Evolutionary conservation across 2,797 vertebrate genomes (phyloP).

Genomic region (Lagodon rhomboides): DNA sequence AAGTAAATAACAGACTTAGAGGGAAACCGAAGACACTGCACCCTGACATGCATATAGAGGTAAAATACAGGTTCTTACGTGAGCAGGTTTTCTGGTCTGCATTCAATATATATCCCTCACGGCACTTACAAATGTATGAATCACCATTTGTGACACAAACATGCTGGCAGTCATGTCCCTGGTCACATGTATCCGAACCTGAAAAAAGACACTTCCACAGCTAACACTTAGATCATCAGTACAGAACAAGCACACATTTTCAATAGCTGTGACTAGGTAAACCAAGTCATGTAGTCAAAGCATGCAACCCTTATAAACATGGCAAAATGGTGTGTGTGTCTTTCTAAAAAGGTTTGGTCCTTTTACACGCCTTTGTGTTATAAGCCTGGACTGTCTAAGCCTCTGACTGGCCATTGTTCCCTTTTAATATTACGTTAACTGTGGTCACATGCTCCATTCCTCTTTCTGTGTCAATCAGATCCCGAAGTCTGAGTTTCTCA

Average conservation of each 20-base stretch:
- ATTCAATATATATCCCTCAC: slow-evolving; percentile 75
- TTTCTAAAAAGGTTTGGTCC: too few relatives aligned
- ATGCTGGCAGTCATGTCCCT: slow-evolving; percentile 89
- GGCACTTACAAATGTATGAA: slow-evolving; percentile 87
- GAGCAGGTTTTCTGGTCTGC: slow-evolving; percentile 33
- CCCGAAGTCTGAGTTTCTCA: not conserved
- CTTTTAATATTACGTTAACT: not conserved
- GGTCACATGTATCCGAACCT: slow-evolving; percentile 82
- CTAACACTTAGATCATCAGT: slow-evolving; percentile 13
- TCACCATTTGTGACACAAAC: slow-evolving; percentile 84
- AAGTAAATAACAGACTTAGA: not conserved
- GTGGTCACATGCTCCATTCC: not conserved
- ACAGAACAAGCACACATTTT: not conserved
- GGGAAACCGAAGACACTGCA: not conserved
- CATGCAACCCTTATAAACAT: too few relatives aligned
- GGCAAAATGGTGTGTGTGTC: too few relatives aligned
- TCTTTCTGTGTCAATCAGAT: not conserved
- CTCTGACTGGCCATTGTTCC: not conserved
- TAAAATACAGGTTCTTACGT: slow-evolving; percentile 2
- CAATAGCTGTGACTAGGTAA: too few relatives aligned
- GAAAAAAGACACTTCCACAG: slow-evolving; percentile 57
- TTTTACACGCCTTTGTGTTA: too few relatives aligned
- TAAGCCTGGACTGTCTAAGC: not conserved
- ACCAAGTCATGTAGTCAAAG: too few relatives aligned
- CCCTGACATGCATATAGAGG: not conserved